Conservation (phyloP, 2,888 invertebrate species). For the Drosophila affinis region DNA sequence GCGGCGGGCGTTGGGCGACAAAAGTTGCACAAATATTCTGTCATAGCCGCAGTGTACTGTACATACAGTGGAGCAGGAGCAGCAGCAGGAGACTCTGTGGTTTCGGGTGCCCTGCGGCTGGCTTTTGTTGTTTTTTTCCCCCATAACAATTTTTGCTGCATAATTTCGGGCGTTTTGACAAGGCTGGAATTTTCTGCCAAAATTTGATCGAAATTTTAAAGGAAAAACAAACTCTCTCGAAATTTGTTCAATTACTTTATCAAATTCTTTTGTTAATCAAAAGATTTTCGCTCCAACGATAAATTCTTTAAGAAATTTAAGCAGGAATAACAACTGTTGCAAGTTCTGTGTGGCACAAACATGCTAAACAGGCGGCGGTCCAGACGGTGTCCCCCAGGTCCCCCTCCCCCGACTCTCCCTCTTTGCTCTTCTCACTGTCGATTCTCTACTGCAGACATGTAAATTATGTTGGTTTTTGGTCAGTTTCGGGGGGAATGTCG, state of each 20-base stretch:
- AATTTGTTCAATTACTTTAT: slow-evolving; percentile 44
- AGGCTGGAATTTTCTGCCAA: slow-evolving; percentile 8
- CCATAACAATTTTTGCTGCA: slow-evolving; percentile 19
- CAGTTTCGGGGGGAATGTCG: slow-evolving; percentile 51
- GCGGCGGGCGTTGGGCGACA: slow-evolving; percentile 3
- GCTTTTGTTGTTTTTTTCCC: slow-evolving; percentile 4
- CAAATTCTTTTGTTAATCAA: background rate
- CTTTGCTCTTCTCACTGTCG: slow-evolving; percentile 31
- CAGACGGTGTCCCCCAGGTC: slow-evolving; percentile 31
- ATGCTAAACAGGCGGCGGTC: slow-evolving; percentile 47
- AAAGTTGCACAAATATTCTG: slow-evolving; percentile 33
- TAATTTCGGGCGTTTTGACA: slow-evolving; percentile 30
- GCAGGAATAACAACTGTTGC: slow-evolving; percentile 53
- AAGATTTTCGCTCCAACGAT: no score
- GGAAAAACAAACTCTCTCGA: slow-evolving; percentile 18
- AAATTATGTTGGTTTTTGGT: slow-evolving; percentile 76
- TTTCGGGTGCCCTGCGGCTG: slow-evolving; percentile 18
- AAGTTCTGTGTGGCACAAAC: slow-evolving; percentile 27
- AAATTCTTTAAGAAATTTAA: slow-evolving; percentile 37
- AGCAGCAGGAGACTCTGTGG: background rate
- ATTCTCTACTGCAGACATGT: slow-evolving; percentile 80
- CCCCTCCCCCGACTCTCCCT: background rate
- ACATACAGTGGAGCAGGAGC: background rate
- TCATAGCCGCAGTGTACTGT: slow-evolving; percentile 20
- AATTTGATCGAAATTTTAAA: slow-evolving; percentile 11